These are phyloP conservation scores for Muricea muricata DNA, from an alignment of 92 coral and sea anemone species.

Conservation along the genomic window DNA sequence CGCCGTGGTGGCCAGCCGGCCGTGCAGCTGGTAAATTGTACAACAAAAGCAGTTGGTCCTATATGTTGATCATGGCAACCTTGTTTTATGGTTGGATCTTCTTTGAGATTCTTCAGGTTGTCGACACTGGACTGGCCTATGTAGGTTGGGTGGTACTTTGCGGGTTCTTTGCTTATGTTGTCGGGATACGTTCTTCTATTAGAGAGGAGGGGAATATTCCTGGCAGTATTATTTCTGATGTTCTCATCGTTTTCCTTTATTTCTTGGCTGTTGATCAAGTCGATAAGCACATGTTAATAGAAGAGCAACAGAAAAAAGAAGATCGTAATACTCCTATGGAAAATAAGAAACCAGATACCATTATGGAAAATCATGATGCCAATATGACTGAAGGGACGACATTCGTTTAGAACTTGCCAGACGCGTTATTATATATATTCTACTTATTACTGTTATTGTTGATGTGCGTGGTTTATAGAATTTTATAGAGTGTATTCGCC, in stretches of 20 bases:
- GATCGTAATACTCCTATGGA: constrained; percentile 4
- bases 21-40: constrained; percentile 70
- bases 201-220: constrained; percentile 78
- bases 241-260: constrained; percentile 72
- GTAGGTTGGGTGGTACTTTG: constrained; percentile 70
- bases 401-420: background rate
- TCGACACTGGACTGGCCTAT: constrained; percentile 65
- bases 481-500: too few species aligned
- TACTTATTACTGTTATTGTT: too few species aligned
- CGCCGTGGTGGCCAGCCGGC: constrained; percentile 76
- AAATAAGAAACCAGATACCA: background rate
- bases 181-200: constrained; percentile 72
- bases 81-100: constrained; percentile 72
- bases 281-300: constrained; percentile 75
- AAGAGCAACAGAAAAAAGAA: constrained; percentile 28
- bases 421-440: background rate
- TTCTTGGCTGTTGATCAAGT: constrained; percentile 81
- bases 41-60: constrained; percentile 42
- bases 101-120: constrained; percentile 61
- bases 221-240: constrained; percentile 79
- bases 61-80: constrained; percentile 65
- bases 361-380: constrained; percentile 14
- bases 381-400: background rate
- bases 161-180: constrained; percentile 71
- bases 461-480: too few species aligned